Base-by-base conservation (phyloP, 2,113 vertebrate species). In the Stercorarius parasiticus region DNA sequence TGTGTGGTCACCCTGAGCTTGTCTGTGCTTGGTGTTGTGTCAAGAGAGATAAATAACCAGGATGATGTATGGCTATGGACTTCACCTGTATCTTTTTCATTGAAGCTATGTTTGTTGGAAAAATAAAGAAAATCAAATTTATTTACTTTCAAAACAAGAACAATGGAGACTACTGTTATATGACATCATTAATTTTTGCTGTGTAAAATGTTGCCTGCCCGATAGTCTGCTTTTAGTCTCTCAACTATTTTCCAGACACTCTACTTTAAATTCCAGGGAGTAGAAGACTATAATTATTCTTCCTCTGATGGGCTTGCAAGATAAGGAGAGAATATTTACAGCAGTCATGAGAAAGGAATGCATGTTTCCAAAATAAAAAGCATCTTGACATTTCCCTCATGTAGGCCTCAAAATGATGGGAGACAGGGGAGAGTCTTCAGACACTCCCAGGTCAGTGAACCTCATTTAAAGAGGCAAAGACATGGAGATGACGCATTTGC, bases 281-380 rank as follows among this genome's bases (percentile, higher is more conserved):
- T 3, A 56, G 53, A 62, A 62, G 20, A 6, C 71, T 50, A 3
- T 20, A 77, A 90, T 93, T 92, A 77, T 73, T 95, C 83, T 73
- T 95, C 82, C 27, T 23, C 66, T 86, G 94, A 94, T 96, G 80
- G 59, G 13, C 38, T 86, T 52, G 72, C 49, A 73, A 96, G 96
- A 95, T 97, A 96, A 94, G 81, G 82, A 89, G 81, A 87, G 52
- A 94, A 84, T 92, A 96, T 97, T 97, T 96, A 95, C 87, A 93
- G 73, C 89, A 92, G 70, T 87, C 86, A 95, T 94, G 95, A 98
- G 96, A 97, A 97, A 92, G 80, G 94, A 98, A 97, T 89, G 83
- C 32, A 13, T 56, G 32, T 90, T 92, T 95, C 92, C 86, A 94
- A 88, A 94, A 84, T 61, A 79, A 76, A 94, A 93, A 88, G 4